Conservation (phyloP, 2,797 vertebrate species). For the Notamacropus eugenii region DNA sequence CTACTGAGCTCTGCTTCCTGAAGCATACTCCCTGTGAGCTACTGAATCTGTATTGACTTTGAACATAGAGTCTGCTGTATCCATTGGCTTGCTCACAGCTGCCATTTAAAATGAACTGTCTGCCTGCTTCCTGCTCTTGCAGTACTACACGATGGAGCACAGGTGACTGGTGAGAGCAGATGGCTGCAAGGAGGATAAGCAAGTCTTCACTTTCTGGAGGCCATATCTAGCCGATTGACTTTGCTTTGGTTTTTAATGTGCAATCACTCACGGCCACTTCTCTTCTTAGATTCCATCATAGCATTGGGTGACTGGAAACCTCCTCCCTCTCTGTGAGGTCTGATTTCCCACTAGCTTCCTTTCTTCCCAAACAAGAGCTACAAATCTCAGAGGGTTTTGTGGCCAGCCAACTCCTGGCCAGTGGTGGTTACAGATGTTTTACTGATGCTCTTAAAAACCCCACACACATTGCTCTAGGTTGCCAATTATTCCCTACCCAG, state of each 20-base stretch:
- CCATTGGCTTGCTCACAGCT: not conserved
- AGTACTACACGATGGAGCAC: not conserved
- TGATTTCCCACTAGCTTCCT: not conserved
- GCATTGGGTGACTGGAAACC: not conserved
- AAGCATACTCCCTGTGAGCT: not conserved
- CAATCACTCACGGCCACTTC: not conserved
- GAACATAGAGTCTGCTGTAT: not conserved
- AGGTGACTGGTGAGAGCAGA: not conserved
- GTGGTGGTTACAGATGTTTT: not conserved
- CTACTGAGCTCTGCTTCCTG: not conserved
- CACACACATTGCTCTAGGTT: not conserved
- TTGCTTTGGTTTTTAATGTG: not conserved
- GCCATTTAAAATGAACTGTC: not conserved
- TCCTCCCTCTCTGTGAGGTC: not conserved
- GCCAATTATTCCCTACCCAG: not conserved
- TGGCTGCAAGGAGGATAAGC: not conserved
- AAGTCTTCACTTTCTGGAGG: not conserved
- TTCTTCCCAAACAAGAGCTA: not conserved
- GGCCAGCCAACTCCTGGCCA: not conserved
- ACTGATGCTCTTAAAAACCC: not conserved
- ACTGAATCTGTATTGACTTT: not conserved
- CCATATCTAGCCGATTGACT: not conserved
- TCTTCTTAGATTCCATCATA: not conserved
- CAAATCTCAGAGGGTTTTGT: not conserved
- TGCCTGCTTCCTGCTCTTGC: not conserved